phyloP scores from a whole-genome alignment of 2,888 invertebrate species.

The Julus scanicus region DNA sequence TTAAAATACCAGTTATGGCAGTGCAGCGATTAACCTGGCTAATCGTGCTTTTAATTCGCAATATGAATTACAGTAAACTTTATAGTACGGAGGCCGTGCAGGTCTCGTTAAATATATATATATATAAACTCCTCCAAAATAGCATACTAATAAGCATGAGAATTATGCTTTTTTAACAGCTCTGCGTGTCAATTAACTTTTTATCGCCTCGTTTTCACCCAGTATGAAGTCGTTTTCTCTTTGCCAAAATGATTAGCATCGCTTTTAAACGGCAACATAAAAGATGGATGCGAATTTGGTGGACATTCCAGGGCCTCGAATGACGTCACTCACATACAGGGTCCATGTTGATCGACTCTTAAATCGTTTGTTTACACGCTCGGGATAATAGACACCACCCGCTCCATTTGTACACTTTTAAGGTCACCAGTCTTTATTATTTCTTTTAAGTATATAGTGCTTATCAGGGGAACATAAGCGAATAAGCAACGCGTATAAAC shows the following conservation, averaged over 20 bases:
- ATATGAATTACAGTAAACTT: no score
- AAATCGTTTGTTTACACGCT: conserved; percentile 14
- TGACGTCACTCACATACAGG: not conserved
- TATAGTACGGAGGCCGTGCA: no score
- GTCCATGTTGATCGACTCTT: not conserved
- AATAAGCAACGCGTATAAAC: not conserved
- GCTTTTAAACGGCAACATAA: not conserved
- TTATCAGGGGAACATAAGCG: not conserved
- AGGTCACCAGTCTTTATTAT: conserved; percentile 29
- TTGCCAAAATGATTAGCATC: not conserved
- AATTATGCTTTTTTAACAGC: conserved; percentile 36
- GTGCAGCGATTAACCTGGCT: no score
- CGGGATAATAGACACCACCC: conserved; percentile 3
- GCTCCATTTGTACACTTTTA: not conserved
- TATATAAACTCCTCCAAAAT: no score
- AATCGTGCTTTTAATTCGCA: no score
- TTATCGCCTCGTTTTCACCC: conserved; percentile 46
- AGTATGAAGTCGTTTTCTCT: conserved; percentile 20
- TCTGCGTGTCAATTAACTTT: conserved; percentile 16
- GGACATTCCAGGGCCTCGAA: not conserved
- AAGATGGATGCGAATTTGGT: conserved; percentile 17
- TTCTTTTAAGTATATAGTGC: conserved; percentile 17
- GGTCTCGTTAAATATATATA: no score
- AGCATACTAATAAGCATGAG: not conserved
- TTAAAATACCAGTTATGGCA: no score